Conservation (phyloP, 2,888 invertebrate genomes). For the Lissonota sp. region DNA sequence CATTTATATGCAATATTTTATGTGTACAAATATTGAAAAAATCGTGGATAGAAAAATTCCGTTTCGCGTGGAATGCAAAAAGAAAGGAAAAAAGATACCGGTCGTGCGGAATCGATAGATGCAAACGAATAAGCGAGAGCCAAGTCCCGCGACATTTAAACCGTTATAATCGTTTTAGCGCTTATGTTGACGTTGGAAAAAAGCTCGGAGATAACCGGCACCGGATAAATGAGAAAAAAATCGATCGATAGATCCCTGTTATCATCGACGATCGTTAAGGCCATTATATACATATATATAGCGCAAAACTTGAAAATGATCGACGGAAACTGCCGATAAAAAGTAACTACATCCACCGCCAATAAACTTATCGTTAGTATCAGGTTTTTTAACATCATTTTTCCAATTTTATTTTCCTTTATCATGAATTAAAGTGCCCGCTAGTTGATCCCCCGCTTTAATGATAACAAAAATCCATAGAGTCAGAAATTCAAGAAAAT, state of each 20-base stretch:
- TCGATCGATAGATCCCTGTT: slow-evolving; percentile 9
- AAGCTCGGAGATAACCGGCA: slow-evolving; percentile 4
- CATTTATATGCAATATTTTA: no score
- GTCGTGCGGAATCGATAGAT: slow-evolving; percentile 24
- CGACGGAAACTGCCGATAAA: no score
- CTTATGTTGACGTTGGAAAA: not conserved
- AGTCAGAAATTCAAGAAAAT: no score
- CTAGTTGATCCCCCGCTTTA: no score
- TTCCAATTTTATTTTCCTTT: no score
- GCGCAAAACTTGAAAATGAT: not conserved
- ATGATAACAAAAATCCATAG: no score
- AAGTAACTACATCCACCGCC: no score
- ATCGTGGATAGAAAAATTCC: not conserved
- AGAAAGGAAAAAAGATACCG: slow-evolving; percentile 20
- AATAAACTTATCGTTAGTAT: no score
- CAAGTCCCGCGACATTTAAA: slow-evolving; percentile 29
- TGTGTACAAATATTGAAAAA: not conserved
- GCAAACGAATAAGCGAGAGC: slow-evolving; percentile 19
- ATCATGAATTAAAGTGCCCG: no score
- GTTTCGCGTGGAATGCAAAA: slow-evolving; percentile 10
- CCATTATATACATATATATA: slow-evolving; percentile 6
- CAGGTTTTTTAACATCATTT: no score
- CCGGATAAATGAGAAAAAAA: slow-evolving; percentile 11
- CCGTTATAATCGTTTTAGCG: slow-evolving; percentile 18
- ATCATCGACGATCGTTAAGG: not conserved